Conservation (phyloP, 2,888 invertebrate genomes). For the Pollenia angustigena region DNA sequence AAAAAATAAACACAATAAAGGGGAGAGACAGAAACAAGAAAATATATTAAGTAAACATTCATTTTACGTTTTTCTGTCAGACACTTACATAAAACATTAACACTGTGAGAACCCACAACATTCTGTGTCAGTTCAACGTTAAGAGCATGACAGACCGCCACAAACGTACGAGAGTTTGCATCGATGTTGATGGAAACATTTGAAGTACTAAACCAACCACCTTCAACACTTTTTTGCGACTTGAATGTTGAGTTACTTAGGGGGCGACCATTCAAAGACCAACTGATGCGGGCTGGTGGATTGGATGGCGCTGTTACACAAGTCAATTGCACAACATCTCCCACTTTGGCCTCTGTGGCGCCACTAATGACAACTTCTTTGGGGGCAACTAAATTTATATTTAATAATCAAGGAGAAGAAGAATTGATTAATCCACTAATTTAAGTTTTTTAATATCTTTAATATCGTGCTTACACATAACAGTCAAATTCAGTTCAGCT, state of each 20-base stretch:
- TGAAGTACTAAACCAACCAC: constrained; percentile 82
- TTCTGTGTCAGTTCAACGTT: constrained; percentile 82
- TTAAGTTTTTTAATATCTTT: no score
- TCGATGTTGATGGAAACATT: constrained; percentile 80
- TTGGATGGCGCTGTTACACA: constrained; percentile 82
- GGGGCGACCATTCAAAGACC: constrained; percentile 82
- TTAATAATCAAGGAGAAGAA: constrained; percentile 14
- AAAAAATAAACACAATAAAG: constrained; percentile 3
- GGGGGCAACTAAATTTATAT: constrained; percentile 78
- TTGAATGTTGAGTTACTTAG: constrained; percentile 78
- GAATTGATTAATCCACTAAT: constrained; percentile 18
- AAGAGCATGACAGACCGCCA: constrained; percentile 81
- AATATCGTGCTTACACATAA: constrained; percentile 79
- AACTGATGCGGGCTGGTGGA: constrained; percentile 81
- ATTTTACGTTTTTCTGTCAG: constrained; percentile 44
- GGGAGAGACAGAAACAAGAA: constrained; percentile 17
- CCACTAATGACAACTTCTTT: constrained; percentile 80
- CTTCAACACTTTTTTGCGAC: constrained; percentile 77
- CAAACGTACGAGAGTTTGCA: constrained; percentile 80
- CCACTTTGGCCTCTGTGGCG: constrained; percentile 80
- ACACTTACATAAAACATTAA: constrained; percentile 82
- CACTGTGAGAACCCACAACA: constrained; percentile 82
- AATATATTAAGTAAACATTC: constrained; percentile 59
- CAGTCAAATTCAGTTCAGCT: constrained; percentile 81
- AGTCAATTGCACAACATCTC: constrained; percentile 78